Evolutionary conservation across 1,140 invertebrate species (phyloP), one percentile per base, ranked within the genome.

Genomic region (Ceratoteleas bidentatus): DNA sequence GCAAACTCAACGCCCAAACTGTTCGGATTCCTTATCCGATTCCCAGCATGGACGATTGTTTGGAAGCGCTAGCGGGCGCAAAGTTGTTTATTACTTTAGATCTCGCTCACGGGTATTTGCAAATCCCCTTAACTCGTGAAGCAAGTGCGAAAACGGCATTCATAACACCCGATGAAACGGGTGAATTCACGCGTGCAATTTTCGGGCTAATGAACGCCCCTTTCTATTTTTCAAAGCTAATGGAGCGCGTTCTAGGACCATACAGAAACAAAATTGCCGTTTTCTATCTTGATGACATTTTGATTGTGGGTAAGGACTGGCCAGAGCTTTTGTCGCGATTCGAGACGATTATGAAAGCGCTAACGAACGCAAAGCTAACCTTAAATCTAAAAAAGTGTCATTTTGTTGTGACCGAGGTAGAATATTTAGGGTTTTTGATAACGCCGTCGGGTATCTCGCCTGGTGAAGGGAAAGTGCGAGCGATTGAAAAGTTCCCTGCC

Each of bases 221-320:
- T 9, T 47, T 62, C 49, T 62, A 38, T 13, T 64, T 64, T 40
- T 52, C 61, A 0, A 52, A 64, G 24, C 6, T 52, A 3, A 64
- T 64, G 61, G 61, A 64, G 16, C 15, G 15, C 4, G 50, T 33
- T 10, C 24, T 64, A 2, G 61, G 61, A 13, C n/a, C 5, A 1
- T 40, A 15, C n/a, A 36, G 61, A 52, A 64, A 64, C 9, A 52
- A 52, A 38, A 36, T 52, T 0, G 45, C 32, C 16, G 16, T 33
- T 11, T 53, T 53, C 16, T 49, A 53, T 33, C 24, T 53, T 0
- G 50, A 49, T 32, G n/a, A 73, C 84, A n/a, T 14, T 49, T 50
- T 85, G 36, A 82, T 88, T 16, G 60, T 81, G 9, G 76, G 73
- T 11, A 69, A 60, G 2, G 62, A 77, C 8, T 74, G 83, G 58